These are phyloP conservation scores for Apoderus coryli DNA, from an alignment of 2,888 invertebrate genomes.

Conservation along the genomic window DNA sequence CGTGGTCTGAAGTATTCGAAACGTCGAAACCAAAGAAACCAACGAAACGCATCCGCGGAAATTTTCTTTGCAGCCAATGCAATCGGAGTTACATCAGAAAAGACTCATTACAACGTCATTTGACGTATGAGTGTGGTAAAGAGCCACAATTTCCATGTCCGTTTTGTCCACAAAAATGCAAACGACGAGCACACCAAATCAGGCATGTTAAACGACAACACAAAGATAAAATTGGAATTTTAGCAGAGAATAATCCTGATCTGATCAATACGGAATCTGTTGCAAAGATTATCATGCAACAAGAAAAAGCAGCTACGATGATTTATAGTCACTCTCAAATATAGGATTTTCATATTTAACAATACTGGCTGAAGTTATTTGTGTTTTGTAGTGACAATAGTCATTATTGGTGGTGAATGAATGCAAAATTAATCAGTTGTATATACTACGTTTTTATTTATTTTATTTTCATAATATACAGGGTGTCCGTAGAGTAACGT, in stretches of 20 bases:
- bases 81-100: conserved; percentile 14
- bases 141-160: conserved; percentile 56
- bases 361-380: background rate
- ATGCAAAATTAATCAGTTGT: too few relatives aligned
- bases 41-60: conserved; percentile 26
- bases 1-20: too few relatives aligned
- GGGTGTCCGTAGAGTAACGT: too few relatives aligned
- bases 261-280: conserved; percentile 31
- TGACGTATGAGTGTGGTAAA: conserved; percentile 62
- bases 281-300: too few relatives aligned
- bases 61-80: conserved; percentile 26
- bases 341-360: too few relatives aligned
- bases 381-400: background rate
- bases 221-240: conserved; percentile 34
- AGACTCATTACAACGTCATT: conserved; percentile 55
- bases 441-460: too few relatives aligned
- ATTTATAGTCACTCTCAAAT: too few relatives aligned
- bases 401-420: too few relatives aligned
- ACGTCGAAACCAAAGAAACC: too few relatives aligned
- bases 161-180: conserved; percentile 51
- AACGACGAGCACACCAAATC: conserved; percentile 47
- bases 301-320: conserved; percentile 11
- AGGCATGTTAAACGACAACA: conserved; percentile 39
- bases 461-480: too few relatives aligned
- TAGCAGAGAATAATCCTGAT: conserved; percentile 35